These are phyloP conservation scores for Drosophila kanekoi DNA, from an alignment of 2,888 invertebrate species.

Conservation along the genomic window DNA sequence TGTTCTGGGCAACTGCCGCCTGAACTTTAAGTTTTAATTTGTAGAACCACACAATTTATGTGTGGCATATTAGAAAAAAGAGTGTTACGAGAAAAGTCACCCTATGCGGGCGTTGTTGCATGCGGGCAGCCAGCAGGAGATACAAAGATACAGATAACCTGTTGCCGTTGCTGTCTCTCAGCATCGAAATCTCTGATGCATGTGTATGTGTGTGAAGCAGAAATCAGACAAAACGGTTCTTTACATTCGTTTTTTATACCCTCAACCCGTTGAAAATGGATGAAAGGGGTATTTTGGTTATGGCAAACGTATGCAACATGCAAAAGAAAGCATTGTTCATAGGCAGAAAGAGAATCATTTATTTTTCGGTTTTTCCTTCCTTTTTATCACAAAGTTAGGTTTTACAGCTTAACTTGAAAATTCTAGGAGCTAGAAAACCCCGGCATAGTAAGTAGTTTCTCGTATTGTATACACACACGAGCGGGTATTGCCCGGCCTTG, in stretches of 20 bases:
- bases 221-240: constrained; percentile 75
- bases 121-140: constrained; percentile 59
- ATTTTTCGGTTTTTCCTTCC: too few species aligned
- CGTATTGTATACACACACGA: too few species aligned
- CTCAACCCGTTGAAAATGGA: too few species aligned
- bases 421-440: too few species aligned
- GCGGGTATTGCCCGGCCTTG: too few species aligned
- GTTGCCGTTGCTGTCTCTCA: constrained; percentile 40
- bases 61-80: constrained; percentile 67
- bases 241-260: constrained; percentile 59
- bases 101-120: constrained; percentile 63
- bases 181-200: constrained; percentile 34
- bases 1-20: constrained; percentile 48
- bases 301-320: too few species aligned
- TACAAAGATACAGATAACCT: constrained; percentile 65
- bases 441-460: too few species aligned
- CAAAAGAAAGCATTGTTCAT: too few species aligned
- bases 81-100: constrained; percentile 36
- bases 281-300: too few species aligned
- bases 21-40: constrained; percentile 73
- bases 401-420: too few species aligned
- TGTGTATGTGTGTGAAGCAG: constrained; percentile 36
- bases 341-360: too few species aligned
- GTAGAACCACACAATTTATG: constrained; percentile 65
- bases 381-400: too few species aligned